phyloP scores from a whole-genome alignment of 30 jellyfish, hydroid and myxozoan genomes.

The Aurelia coerulea region DNA sequence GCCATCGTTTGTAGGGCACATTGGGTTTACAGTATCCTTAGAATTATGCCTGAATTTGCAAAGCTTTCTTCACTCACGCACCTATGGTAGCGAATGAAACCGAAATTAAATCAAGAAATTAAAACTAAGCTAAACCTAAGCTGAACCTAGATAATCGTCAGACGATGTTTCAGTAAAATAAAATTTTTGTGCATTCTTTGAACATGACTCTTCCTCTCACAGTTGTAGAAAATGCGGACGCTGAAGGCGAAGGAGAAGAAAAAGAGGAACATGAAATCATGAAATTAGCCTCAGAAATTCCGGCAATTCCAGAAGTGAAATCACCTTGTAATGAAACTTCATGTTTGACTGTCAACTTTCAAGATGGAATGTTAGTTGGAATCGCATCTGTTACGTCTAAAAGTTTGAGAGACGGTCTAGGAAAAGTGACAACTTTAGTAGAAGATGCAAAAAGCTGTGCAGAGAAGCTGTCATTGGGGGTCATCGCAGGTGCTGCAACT shows the following conservation, averaged over 20 bases:
- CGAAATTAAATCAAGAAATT: too few species aligned
- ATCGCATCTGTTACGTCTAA: conserved; percentile 8
- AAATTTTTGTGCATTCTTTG: too few species aligned
- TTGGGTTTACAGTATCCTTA: too few species aligned
- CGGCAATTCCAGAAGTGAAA: conserved; percentile 41
- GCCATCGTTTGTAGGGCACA: too few species aligned
- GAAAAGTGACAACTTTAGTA: not conserved
- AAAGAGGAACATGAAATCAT: not conserved
- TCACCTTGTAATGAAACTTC: conserved; percentile 12
- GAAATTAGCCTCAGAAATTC: conserved; percentile 23
- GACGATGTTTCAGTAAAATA: too few species aligned
- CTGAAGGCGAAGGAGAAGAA: conserved; percentile 5
- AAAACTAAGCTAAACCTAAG: too few species aligned
- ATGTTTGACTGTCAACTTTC: conserved; percentile 16
- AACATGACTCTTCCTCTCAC: not conserved
- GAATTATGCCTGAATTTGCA: too few species aligned
- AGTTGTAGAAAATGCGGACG: conserved; percentile 1
- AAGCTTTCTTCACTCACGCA: too few species aligned
- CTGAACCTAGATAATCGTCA: too few species aligned
- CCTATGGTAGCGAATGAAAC: too few species aligned
- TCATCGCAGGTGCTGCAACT: not conserved
- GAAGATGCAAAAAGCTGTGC: not conserved
- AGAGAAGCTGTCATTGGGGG: conserved; percentile 7
- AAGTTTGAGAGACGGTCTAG: not conserved
- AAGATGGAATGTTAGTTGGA: conserved; percentile 50